A percentile compares a stretch with the other conserved stretches of the same genome.
phyloP scores from a whole-genome alignment of 2,113 vertebrate genomes.

The Tetraodon nigroviridis region DNA sequence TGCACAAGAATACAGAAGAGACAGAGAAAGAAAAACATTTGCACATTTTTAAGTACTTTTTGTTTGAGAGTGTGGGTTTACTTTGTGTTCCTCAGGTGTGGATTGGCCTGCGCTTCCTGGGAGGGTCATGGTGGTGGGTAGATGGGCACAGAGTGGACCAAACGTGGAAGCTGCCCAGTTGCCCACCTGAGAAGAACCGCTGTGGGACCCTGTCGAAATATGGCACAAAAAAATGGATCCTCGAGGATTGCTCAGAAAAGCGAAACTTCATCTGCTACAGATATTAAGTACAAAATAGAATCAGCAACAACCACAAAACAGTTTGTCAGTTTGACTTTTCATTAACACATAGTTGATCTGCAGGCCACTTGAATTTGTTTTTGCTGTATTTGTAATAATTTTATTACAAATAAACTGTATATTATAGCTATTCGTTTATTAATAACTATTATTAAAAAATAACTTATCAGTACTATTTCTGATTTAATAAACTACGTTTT shows the following conservation, averaged over 20 bases:
- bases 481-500: no score
- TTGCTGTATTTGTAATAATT: no score
- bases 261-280: conserved; percentile 32
- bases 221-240: not conserved
- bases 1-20: no score
- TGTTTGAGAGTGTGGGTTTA: not conserved
- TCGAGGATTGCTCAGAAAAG: conserved; percentile 27
- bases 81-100: conserved; percentile 33
- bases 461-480: no score
- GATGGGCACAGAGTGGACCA: not conserved
- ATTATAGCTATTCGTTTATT: no score
- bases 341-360: no score
- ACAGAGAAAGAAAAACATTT: no score
- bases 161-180: conserved; percentile 1
- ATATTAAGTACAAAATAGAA: not conserved
- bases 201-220: conserved; percentile 31
- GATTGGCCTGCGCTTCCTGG: conserved; percentile 36
- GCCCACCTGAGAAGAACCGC: conserved; percentile 2
- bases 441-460: no score
- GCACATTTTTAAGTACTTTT: not conserved
- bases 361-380: no score
- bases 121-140: conserved; percentile 33
- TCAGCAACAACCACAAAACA: no score
- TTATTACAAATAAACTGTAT: no score
- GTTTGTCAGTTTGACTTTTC: no score